Percentiles rank a stretch among this genome's conserved stretches.
These are phyloP conservation scores for Amphibalanus amphitrite DNA, from an alignment of 1,140 invertebrate genomes.

Conservation along the genomic window DNA sequence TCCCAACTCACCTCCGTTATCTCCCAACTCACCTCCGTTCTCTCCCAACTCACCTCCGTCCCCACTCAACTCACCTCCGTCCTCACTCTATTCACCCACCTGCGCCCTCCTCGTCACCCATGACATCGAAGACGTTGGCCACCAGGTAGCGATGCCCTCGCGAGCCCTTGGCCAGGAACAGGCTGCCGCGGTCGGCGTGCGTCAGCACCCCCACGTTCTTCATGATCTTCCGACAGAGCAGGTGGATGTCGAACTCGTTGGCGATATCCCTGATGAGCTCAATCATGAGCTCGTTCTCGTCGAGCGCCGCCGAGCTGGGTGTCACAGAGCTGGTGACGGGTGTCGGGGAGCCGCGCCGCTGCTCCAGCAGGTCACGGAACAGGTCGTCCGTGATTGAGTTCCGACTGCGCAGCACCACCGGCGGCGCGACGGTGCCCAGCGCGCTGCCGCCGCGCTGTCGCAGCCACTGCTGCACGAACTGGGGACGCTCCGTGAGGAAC, in stretches of 20 bases:
- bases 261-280: conserved; percentile 81
- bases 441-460: too few relatives aligned
- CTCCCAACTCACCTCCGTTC: too few relatives aligned
- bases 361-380: not conserved
- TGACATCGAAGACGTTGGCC: conserved; percentile 81
- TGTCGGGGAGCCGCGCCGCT: not conserved
- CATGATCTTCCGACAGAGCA: conserved; percentile 82
- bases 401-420: not conserved
- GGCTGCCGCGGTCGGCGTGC: conserved; percentile 63
- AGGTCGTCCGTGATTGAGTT: conserved; percentile 2
- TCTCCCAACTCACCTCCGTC: too few relatives aligned
- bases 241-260: conserved; percentile 81
- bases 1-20: too few relatives aligned
- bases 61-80: too few relatives aligned
- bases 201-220: conserved; percentile 76
- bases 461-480: too few relatives aligned
- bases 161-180: conserved; percentile 69
- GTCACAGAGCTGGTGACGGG: not conserved
- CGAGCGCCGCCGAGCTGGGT: conserved; percentile 12
- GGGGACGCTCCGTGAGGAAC: too few relatives aligned
- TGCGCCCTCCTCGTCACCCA: conserved; percentile 28
- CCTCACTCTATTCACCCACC: too few relatives aligned
- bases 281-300: conserved; percentile 49
- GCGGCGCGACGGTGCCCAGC: too few relatives aligned
- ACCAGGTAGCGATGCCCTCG: conserved; percentile 56